These are phyloP conservation scores for Acleris literana DNA, from an alignment of 2,888 invertebrate species.

Conservation along the genomic window DNA sequence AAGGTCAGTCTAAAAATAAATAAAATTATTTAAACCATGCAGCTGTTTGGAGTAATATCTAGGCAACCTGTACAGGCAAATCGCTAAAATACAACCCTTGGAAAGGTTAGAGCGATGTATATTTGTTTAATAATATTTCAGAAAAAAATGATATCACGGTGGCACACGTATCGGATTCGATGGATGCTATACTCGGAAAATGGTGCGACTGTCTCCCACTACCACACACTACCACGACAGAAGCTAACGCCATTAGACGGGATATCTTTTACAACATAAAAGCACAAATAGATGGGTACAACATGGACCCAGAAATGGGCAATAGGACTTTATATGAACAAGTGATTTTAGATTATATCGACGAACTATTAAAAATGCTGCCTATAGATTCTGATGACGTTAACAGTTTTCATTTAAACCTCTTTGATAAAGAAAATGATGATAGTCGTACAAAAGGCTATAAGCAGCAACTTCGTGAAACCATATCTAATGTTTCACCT, in stretches of 20 bases:
- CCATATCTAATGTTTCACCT: conserved; percentile 55
- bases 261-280: conserved; percentile 48
- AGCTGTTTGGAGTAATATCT: too few relatives aligned
- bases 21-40: too few relatives aligned
- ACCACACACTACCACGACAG: conserved; percentile 39
- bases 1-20: too few relatives aligned
- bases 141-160: conserved; percentile 14
- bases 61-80: too few relatives aligned
- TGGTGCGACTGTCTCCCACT: conserved; percentile 53
- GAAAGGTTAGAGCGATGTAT: conserved; percentile 13
- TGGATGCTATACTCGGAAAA: conserved; percentile 46
- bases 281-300: conserved; percentile 55
- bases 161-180: neutral
- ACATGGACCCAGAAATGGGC: conserved; percentile 56
- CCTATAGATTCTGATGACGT: conserved; percentile 40
- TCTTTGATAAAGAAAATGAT: conserved; percentile 49
- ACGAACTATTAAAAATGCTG: conserved; percentile 46
- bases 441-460: conserved; percentile 44
- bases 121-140: conserved; percentile 44
- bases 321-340: conserved; percentile 56
- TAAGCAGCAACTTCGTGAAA: conserved; percentile 55
- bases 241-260: conserved; percentile 47
- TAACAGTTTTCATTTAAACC: conserved; percentile 44
- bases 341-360: conserved; percentile 53
- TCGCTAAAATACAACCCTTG: too few relatives aligned